Base-by-base conservation (phyloP, 2,888 invertebrate genomes). In the Blera fallax region DNA sequence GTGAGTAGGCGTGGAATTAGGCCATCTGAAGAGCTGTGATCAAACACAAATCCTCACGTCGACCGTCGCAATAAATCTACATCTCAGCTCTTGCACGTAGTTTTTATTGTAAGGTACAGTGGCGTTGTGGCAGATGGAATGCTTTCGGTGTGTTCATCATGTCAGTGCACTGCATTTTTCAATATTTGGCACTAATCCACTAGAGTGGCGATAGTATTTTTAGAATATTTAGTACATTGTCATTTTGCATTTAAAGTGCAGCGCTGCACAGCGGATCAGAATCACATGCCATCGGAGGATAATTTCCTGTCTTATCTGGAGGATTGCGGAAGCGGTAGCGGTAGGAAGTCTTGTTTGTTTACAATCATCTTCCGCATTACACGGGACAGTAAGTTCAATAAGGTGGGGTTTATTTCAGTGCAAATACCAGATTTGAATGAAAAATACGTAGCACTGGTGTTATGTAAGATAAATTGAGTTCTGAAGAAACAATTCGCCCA, bases 181-280 rank as follows among this genome's bases (percentile, higher is more conserved):
- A 24, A 60, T 56, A 34, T 7, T 85, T 81, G 85, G 85, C 85
- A 85, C 52, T 52, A 67, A 48, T 70, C 85, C 85, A 81, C 60
- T 48, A 56, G 67, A 79, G 54, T 78, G 67, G 67, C 62, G 21
- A 56, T 11, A 0, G 16, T 85, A 85, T 81, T 77, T 81, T 85
- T 81, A 81, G 81, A 81, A 64, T 58, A 48, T 77, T 48, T 76
- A 67, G 76, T 60, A 48, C 76, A 72, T 77, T 81, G 81, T 85
- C 81, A 81, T 76, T 73, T 58, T 64, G 73, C 34, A 70, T 80
- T 81, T 48, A 29, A 65, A 80, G 27, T 37, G 60, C 64, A 48
- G 32, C 40, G 34, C 18, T 40, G 69, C 14, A 48, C 45, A 37
- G 14, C 58, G n/a, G 65, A 58, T 45, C 48, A 60, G 54, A 58